These are phyloP conservation scores for Melieria crassipennis DNA, from an alignment of 2,888 invertebrate species.

Conservation along the genomic window DNA sequence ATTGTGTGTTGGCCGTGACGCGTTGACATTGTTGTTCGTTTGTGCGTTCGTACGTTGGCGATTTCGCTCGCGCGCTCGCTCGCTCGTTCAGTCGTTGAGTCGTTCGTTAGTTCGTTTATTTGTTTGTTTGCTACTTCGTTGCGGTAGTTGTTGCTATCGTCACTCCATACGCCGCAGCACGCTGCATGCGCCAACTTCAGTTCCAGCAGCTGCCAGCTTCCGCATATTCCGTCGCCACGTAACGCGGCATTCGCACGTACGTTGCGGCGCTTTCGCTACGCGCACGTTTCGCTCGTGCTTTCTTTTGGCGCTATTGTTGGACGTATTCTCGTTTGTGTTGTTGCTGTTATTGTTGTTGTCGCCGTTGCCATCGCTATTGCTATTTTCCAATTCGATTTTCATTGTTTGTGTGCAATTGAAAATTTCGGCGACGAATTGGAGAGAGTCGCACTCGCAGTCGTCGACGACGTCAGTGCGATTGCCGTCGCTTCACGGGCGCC, in stretches of 20 bases:
- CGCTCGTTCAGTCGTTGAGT: slow-evolving; percentile 20
- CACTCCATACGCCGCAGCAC: slow-evolving; percentile 1
- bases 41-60: slow-evolving; percentile 21
- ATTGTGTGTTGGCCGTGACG: slow-evolving; percentile 15
- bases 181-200: slow-evolving; percentile 11
- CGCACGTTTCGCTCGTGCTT: background rate
- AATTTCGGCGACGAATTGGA: background rate
- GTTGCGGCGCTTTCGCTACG: background rate
- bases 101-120: slow-evolving; percentile 16
- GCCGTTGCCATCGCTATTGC: slow-evolving; percentile 5
- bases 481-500: background rate
- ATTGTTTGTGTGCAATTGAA: slow-evolving; percentile 29
- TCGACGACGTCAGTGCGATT: background rate
- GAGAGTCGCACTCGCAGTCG: background rate
- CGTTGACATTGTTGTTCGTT: slow-evolving; percentile 20
- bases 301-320: no score
- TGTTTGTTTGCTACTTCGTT: slow-evolving; percentile 34
- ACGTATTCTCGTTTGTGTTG: no score
- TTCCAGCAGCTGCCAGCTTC: background rate
- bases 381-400: slow-evolving; percentile 31
- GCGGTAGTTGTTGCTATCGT: slow-evolving; percentile 13
- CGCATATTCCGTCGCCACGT: slow-evolving; percentile 9
- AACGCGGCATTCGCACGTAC: background rate
- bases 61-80: background rate
- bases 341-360: no score